These are phyloP conservation scores for Dolichopus griseipennis DNA, from an alignment of 2,888 invertebrate genomes.

Conservation along the genomic window DNA sequence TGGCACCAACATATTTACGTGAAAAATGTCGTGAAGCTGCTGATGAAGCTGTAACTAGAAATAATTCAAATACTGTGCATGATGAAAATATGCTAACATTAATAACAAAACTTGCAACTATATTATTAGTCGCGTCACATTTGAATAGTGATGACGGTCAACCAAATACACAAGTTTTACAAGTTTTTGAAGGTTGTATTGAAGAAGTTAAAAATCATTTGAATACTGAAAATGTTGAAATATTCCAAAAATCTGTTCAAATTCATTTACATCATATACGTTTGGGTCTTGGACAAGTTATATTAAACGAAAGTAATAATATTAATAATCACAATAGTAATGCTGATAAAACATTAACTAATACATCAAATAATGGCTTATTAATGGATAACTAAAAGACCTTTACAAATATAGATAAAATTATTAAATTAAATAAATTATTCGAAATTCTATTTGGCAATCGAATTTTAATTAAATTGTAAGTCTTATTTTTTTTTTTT, in stretches of 20 bases:
- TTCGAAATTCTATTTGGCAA: too few species aligned
- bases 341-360: background rate
- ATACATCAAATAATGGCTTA: background rate
- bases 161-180: conserved; percentile 82
- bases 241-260: conserved; percentile 82
- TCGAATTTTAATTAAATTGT: too few species aligned
- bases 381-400: background rate
- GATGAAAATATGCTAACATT: conserved; percentile 60
- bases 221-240: conserved; percentile 61
- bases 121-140: conserved; percentile 53
- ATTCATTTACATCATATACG: conserved; percentile 60
- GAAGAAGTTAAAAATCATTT: conserved; percentile 77
- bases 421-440: too few species aligned
- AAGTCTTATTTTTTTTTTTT: too few species aligned
- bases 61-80: conserved; percentile 54
- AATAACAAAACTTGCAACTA: conserved; percentile 78
- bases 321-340: background rate
- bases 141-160: conserved; percentile 57
- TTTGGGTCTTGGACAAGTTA: conserved; percentile 31
- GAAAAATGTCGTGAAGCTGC: conserved; percentile 84
- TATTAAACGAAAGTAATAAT: background rate
- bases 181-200: conserved; percentile 83
- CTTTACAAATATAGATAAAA: too few species aligned
- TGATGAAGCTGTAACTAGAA: conserved; percentile 64
- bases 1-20: conserved; percentile 78